Conservation (phyloP, 2,888 invertebrate species). For the Netelia inedita region DNA sequence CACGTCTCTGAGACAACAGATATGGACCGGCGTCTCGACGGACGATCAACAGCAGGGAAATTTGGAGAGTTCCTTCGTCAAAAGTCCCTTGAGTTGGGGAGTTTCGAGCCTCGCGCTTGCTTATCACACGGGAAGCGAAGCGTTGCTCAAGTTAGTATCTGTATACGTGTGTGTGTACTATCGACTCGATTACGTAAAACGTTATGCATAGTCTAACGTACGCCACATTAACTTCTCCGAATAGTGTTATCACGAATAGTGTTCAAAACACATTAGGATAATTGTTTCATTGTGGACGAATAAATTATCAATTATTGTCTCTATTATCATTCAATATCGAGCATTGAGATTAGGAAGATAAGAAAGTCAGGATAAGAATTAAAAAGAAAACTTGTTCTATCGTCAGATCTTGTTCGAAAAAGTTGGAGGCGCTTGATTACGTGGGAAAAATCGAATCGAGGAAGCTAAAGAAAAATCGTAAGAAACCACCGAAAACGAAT, state of each 20-base stretch:
- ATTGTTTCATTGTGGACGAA: too few species aligned
- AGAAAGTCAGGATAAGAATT: neutral
- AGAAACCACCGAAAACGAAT: slow-evolving; percentile 70
- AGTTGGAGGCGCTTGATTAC: slow-evolving; percentile 85
- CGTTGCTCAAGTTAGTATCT: slow-evolving; percentile 86
- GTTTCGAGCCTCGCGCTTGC: slow-evolving; percentile 87
- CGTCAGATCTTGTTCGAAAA: slow-evolving; percentile 89
- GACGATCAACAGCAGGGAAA: slow-evolving; percentile 78
- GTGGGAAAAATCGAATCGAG: slow-evolving; percentile 67
- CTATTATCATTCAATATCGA: neutral
- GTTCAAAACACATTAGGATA: too few species aligned
- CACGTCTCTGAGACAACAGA: slow-evolving; percentile 89
- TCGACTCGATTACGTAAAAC: neutral
- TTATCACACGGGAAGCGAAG: slow-evolving; percentile 87
- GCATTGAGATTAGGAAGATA: neutral
- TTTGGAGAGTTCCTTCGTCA: slow-evolving; percentile 70
- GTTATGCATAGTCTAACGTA: neutral
- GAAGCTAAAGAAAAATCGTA: slow-evolving; percentile 73
- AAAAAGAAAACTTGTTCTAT: slow-evolving; percentile 8
- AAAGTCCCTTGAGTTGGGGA: slow-evolving; percentile 89
- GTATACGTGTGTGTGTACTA: neutral
- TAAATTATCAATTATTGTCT: too few species aligned
- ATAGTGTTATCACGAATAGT: too few species aligned
- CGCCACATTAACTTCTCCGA: too few species aligned
- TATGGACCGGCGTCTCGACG: slow-evolving; percentile 90